Conservation (phyloP, 2,113 vertebrate genomes). For the Eolophus roseicapilla region DNA sequence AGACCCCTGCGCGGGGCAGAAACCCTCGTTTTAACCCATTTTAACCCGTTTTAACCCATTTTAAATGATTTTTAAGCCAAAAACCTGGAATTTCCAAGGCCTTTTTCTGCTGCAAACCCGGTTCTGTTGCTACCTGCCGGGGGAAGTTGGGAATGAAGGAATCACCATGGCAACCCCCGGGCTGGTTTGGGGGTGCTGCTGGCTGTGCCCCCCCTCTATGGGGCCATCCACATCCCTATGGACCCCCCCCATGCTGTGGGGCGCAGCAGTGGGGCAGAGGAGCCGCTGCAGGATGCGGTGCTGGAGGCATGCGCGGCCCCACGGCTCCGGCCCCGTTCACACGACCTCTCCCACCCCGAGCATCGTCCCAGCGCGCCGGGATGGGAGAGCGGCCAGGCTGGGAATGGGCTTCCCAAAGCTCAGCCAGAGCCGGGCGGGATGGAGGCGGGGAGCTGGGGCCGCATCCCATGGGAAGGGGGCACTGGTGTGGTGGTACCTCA, state of each 20-base stretch:
- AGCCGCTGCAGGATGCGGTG: fast-evolving
- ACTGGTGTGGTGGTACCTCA: too few species aligned
- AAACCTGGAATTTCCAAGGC: not conserved
- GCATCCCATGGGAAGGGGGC: too few species aligned
- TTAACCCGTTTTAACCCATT: not conserved
- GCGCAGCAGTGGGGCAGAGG: not conserved
- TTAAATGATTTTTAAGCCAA: not conserved
- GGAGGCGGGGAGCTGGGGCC: not conserved
- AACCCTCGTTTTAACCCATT: not conserved
- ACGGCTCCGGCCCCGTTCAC: not conserved
- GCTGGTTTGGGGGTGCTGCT: not conserved
- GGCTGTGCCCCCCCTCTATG: not conserved
- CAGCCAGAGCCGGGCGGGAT: fast-evolving
- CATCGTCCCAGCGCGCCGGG: not conserved
- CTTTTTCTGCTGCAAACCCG: not conserved
- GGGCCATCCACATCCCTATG: not conserved
- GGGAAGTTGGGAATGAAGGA: not conserved
- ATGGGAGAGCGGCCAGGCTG: not conserved
- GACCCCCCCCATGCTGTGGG: not conserved
- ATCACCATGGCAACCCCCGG: conserved; percentile 54
- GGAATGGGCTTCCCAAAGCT: not conserved
- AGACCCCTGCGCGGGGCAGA: not conserved
- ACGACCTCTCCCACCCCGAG: conserved; percentile 6
- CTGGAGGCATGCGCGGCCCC: not conserved
- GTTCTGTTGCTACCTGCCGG: not conserved